phyloP scores from a whole-genome alignment of 2,113 vertebrate genomes.

The Mormoops blainvillei region DNA sequence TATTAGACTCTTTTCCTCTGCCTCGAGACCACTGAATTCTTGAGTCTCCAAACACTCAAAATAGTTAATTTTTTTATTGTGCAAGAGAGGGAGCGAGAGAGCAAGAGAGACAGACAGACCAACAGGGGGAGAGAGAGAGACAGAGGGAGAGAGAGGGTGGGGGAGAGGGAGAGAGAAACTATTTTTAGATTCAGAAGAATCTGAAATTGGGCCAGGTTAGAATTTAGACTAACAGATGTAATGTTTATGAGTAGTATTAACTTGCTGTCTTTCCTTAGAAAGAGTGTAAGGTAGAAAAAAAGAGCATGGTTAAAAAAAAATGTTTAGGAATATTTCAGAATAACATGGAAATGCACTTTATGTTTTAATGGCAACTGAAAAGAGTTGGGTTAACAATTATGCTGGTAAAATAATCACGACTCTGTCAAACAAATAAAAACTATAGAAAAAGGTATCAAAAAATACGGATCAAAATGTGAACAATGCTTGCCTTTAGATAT shows the following conservation, averaged over 20 bases:
- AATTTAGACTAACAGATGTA: neutral
- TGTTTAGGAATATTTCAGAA: neutral
- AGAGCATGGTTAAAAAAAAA: neutral
- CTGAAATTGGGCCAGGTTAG: neutral
- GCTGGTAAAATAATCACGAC: neutral
- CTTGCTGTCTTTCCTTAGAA: neutral
- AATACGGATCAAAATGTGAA: neutral
- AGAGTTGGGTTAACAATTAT: neutral
- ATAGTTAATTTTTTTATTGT: neutral
- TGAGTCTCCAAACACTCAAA: neutral
- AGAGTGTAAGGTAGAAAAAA: neutral
- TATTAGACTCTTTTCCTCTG: neutral
- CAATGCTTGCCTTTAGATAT: neutral
- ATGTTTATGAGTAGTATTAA: neutral
- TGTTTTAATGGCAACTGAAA: neutral
- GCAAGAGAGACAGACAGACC: too few species aligned
- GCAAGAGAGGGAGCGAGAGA: neutral
- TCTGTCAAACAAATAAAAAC: neutral
- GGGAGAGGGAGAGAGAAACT: neutral
- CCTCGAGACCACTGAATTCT: neutral
- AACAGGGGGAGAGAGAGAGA: neutral
- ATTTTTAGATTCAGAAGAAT: slow-evolving; percentile 16
- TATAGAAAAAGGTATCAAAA: neutral
- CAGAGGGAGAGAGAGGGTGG: neutral
- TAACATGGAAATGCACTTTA: neutral